Evolutionary conservation across 2,888 invertebrate genomes (phyloP).

Genomic region (Mactromeris polynyma): DNA sequence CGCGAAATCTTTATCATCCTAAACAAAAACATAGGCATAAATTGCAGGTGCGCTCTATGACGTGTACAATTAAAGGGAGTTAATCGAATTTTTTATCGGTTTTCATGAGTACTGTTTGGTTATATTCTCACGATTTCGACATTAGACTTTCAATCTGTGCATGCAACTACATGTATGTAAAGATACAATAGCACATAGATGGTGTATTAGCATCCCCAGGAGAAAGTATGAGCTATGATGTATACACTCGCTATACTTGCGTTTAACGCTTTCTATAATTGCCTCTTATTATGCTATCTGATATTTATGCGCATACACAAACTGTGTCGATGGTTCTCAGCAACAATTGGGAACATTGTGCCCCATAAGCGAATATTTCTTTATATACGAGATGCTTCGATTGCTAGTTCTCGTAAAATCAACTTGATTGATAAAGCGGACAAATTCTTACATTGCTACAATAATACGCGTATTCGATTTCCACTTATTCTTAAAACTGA

Average conservation of each 20-base stretch:
- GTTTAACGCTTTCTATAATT: not conserved
- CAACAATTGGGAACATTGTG: not conserved
- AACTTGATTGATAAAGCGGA: too few species aligned
- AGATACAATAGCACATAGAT: not conserved
- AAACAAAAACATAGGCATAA: not conserved
- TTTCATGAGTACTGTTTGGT: not conserved
- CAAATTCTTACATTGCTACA: too few species aligned
- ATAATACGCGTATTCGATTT: too few species aligned
- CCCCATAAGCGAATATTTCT: not conserved
- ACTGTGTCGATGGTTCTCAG: not conserved
- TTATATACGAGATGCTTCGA: not conserved
- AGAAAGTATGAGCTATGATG: not conserved
- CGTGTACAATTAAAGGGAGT: slow-evolving; percentile 1
- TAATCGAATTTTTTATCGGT: not conserved
- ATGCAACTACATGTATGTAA: not conserved
- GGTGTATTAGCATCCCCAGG: not conserved
- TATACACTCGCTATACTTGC: not conserved
- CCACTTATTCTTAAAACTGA: too few species aligned
- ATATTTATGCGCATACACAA: not conserved
- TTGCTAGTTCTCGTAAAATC: too few species aligned
- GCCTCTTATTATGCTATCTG: not conserved
- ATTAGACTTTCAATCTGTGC: not conserved
- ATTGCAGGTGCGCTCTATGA: slow-evolving; percentile 11
- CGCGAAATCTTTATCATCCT: not conserved
- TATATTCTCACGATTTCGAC: not conserved